Evolutionary conservation across 92 coral and sea anemone genomes (phyloP).

Genomic region (Meandrina meandrites): DNA sequence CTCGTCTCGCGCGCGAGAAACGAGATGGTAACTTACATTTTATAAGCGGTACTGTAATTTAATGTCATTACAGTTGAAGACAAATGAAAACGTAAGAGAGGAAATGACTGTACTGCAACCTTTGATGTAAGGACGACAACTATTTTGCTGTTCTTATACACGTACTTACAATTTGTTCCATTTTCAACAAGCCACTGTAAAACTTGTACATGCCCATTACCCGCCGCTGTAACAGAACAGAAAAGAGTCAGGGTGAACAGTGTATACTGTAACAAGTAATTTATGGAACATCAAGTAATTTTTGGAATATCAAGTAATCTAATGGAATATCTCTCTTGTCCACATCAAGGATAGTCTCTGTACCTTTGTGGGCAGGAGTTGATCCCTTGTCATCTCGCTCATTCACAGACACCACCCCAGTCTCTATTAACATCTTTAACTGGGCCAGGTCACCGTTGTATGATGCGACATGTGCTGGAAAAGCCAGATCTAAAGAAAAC

Average conservation of each 20-base stretch:
- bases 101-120: too few species aligned
- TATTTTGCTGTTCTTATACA: too few species aligned
- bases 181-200: conserved; percentile 97
- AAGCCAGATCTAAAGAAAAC: conserved; percentile 75
- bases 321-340: too few species aligned
- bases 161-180: conserved; percentile 91
- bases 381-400: conserved; percentile 97
- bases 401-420: conserved; percentile 94
- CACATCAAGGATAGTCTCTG: too few species aligned
- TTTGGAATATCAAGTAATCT: too few species aligned
- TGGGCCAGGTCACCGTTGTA: conserved; percentile 93
- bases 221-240: conserved; percentile 75
- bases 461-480: conserved; percentile 97
- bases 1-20: too few species aligned
- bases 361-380: conserved; percentile 98
- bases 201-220: conserved; percentile 93
- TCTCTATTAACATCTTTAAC: conserved; percentile 94
- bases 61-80: too few species aligned
- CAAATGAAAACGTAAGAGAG: too few species aligned
- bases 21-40: too few species aligned
- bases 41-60: too few species aligned
- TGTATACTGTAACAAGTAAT: neutral
- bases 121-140: too few species aligned
- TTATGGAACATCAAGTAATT: too few species aligned
- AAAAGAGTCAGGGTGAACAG: neutral